phyloP scores from a whole-genome alignment of 2,888 invertebrate species.

The Dyspetes luteomarginatus region DNA sequence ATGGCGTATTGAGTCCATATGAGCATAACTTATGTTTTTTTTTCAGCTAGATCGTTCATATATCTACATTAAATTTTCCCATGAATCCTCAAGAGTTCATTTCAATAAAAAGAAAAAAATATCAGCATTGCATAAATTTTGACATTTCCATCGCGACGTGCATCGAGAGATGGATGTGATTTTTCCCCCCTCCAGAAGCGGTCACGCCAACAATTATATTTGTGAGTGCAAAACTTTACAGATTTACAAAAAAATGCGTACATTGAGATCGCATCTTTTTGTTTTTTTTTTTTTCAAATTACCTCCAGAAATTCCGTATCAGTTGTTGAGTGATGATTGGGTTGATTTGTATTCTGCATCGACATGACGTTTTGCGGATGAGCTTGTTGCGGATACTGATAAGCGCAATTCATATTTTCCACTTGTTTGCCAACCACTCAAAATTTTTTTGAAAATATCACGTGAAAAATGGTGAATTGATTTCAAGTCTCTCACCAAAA shows the following conservation, averaged over 20 bases:
- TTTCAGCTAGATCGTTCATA: no score
- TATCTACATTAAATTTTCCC: constrained; percentile 4
- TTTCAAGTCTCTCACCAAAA: no score
- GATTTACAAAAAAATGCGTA: no score
- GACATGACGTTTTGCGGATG: constrained; percentile 80
- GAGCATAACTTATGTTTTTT: no score
- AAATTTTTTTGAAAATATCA: no score
- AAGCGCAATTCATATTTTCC: constrained; percentile 80
- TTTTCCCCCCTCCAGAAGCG: constrained; percentile 22
- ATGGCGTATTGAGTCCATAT: no score
- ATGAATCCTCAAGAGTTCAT: background rate
- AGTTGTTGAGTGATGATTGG: constrained; percentile 73
- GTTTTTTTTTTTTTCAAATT: constrained; percentile 54
- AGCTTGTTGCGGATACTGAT: constrained; percentile 80
- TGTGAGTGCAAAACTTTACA: no score
- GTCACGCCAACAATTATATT: constrained; percentile 35
- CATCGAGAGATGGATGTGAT: constrained; percentile 10
- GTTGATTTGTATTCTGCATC: constrained; percentile 76
- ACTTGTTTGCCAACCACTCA: constrained; percentile 18
- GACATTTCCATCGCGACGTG: constrained; percentile 62
- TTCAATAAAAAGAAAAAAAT: constrained; percentile 29
- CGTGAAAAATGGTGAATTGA: no score
- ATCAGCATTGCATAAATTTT: constrained; percentile 62
- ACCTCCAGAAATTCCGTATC: constrained; percentile 82
- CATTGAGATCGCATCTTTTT: background rate